Evolutionary conservation across 2,113 vertebrate species (phyloP).

Genomic region (Xenopus laevis): DNA sequence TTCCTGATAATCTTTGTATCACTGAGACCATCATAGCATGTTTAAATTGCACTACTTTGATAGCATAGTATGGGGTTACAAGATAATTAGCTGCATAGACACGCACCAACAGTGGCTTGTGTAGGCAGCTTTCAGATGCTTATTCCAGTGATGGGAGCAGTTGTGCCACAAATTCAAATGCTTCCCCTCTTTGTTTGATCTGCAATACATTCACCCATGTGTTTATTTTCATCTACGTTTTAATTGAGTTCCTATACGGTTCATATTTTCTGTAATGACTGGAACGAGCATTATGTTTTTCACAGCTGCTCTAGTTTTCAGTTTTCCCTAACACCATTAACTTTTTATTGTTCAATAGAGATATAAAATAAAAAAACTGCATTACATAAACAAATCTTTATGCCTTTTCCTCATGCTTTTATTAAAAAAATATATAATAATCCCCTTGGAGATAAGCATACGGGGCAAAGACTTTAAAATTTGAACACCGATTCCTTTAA

Average conservation of each 20-base stretch:
- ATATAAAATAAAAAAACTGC: too few species aligned
- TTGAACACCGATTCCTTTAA: too few species aligned
- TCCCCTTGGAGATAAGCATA: too few species aligned
- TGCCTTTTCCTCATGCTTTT: too few species aligned
- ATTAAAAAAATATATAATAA: too few species aligned
- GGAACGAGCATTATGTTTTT: conserved; percentile 14
- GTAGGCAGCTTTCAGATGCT: conserved; percentile 7
- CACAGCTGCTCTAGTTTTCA: conserved; percentile 26
- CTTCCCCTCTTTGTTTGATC: conserved; percentile 2
- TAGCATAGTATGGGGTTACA: too few species aligned
- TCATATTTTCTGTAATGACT: conserved; percentile 38
- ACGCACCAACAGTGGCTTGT: not conserved
- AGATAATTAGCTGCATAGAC: conserved; percentile 20
- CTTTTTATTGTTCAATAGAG: not conserved
- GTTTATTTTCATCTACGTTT: conserved; percentile 35
- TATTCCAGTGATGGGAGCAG: conserved; percentile 8
- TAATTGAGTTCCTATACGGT: conserved; percentile 43
- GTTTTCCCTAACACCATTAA: not conserved
- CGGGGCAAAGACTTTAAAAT: too few species aligned
- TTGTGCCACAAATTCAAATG: not conserved
- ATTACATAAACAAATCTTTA: too few species aligned
- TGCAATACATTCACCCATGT: conserved; percentile 26
- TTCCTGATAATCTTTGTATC: too few species aligned
- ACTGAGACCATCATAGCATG: too few species aligned
- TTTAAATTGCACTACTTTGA: too few species aligned